These are phyloP conservation scores for Atta texana DNA, from an alignment of 1,140 invertebrate genomes.

Conservation along the genomic window DNA sequence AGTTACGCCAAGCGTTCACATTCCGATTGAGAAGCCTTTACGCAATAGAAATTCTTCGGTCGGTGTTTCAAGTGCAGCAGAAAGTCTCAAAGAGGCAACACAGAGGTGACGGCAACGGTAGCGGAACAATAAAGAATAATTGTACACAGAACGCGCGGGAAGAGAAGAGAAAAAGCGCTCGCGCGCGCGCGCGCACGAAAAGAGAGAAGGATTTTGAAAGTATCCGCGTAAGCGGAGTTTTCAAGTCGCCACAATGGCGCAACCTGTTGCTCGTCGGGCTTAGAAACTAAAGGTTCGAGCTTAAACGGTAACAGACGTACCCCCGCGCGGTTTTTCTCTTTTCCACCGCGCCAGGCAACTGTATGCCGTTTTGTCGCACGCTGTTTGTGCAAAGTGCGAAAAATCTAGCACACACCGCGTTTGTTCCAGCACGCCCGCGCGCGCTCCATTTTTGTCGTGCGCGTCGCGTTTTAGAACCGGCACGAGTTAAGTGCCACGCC, in stretches of 20 bases:
- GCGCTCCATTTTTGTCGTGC: neutral
- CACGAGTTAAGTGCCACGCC: constrained; percentile 31
- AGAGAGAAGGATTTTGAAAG: constrained; percentile 72
- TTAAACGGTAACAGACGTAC: constrained; percentile 74
- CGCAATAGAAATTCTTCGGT: constrained; percentile 69
- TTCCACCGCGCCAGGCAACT: neutral
- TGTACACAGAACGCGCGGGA: constrained; percentile 48
- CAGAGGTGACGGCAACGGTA: neutral
- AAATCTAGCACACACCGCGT: constrained; percentile 28
- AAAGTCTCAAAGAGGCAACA: constrained; percentile 56
- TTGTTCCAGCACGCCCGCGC: neutral
- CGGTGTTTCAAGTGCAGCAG: constrained; percentile 58
- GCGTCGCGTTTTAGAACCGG: constrained; percentile 15
- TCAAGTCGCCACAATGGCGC: constrained; percentile 77
- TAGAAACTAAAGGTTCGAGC: constrained; percentile 77
- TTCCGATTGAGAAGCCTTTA: constrained; percentile 69
- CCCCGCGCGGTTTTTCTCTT: constrained; percentile 55
- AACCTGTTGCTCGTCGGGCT: constrained; percentile 76
- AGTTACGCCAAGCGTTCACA: constrained; percentile 45
- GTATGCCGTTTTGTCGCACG: constrained; percentile 52
- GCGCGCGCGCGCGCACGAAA: constrained; percentile 16
- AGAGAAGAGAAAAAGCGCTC: constrained; percentile 19
- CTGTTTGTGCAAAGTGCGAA: constrained; percentile 46
- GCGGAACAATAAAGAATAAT: constrained; percentile 69
- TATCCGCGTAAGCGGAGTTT: constrained; percentile 75